These are phyloP conservation scores for Synaphobranchus kaupii DNA, from an alignment of 2,797 vertebrate species.

Conservation along the genomic window DNA sequence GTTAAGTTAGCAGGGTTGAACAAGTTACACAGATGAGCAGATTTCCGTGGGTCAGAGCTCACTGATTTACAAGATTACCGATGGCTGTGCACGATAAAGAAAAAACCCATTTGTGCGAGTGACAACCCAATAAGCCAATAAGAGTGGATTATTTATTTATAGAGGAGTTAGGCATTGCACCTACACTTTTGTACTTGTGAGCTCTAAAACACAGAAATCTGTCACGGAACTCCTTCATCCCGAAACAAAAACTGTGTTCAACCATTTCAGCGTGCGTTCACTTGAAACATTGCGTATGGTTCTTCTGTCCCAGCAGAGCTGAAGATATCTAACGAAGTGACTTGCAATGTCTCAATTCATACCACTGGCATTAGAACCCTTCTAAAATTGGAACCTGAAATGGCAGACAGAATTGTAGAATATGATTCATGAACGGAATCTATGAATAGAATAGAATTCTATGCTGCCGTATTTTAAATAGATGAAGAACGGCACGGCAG, in stretches of 20 bases:
- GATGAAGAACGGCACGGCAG: not conserved
- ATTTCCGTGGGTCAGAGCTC: not conserved
- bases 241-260: not conserved
- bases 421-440: too few species aligned
- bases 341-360: not conserved
- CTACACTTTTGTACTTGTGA: not conserved
- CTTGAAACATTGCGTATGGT: too few species aligned
- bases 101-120: not conserved
- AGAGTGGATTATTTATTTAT: not conserved
- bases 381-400: not conserved
- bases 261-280: too few species aligned
- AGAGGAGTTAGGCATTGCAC: not conserved
- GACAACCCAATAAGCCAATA: not conserved
- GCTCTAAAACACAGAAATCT: not conserved
- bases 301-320: not conserved
- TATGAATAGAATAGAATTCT: not conserved
- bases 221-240: not conserved
- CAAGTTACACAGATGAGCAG: not conserved
- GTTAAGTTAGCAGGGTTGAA: not conserved
- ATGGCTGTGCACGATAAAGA: not conserved
- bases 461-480: not conserved
- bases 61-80: too few species aligned
- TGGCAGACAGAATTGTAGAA: not conserved
- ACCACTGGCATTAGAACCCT: not conserved
- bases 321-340: not conserved